A percentile compares a stretch with the other conserved stretches of the same genome.
These are phyloP conservation scores for Cantharis nigra DNA, from an alignment of 2,888 invertebrate genomes.

Conservation along the genomic window DNA sequence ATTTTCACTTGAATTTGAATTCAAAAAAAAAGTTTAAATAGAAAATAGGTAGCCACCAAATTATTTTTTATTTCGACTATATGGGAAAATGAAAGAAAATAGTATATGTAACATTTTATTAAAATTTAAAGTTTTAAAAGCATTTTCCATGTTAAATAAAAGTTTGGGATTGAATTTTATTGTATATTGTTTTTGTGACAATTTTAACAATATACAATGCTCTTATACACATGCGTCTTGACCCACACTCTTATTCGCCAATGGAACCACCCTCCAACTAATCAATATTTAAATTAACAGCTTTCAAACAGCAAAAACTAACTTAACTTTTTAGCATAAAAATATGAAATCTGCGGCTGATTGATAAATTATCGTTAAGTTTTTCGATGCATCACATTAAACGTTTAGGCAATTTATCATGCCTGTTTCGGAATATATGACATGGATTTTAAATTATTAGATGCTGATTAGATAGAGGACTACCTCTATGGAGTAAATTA, in stretches of 20 bases:
- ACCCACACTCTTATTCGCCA: slow-evolving; percentile 26
- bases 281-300: slow-evolving; percentile 38
- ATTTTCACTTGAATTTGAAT: not conserved
- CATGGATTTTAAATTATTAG: not conserved
- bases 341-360: not conserved
- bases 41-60: not conserved
- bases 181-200: not conserved
- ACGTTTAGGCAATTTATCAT: not conserved
- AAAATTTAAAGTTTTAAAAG: not conserved
- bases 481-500: not conserved
- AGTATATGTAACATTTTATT: not conserved
- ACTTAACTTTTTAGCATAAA: slow-evolving; percentile 12
- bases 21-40: not conserved
- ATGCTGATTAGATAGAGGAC: not conserved
- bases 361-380: not conserved
- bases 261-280: slow-evolving; percentile 17
- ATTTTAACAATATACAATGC: not conserved
- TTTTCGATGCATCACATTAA: not conserved
- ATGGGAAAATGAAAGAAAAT: not conserved
- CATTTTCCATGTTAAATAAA: not conserved
- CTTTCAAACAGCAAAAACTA: slow-evolving; percentile 17
- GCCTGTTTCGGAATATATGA: not conserved
- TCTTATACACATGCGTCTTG: slow-evolving; percentile 24
- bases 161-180: not conserved
- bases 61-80: not conserved